Evolutionary conservation across 2,888 invertebrate species (phyloP).

Genomic region (Calliscelio sp.): DNA sequence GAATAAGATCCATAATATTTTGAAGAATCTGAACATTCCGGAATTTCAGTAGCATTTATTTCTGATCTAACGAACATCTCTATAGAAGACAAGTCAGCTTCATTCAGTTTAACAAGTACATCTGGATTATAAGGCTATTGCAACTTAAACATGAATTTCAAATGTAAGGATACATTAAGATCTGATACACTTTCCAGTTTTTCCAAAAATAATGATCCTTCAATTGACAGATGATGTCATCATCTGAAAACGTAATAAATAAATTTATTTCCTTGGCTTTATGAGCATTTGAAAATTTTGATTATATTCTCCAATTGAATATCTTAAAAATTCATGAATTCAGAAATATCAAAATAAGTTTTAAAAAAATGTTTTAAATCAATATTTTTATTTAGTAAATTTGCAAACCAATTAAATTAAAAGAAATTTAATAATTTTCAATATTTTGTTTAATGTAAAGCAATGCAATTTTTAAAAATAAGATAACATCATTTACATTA

Average conservation of each 20-base stretch:
- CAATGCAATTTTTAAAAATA: no score
- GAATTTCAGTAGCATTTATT: slow-evolving; percentile 1
- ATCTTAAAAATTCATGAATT: no score
- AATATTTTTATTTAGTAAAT: no score
- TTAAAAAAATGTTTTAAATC: no score
- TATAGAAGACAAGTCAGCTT: neutral
- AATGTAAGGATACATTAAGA: neutral
- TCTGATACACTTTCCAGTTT: neutral
- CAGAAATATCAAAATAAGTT: no score
- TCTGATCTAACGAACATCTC: neutral
- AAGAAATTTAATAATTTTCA: no score
- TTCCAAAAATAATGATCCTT: slow-evolving; percentile 7
- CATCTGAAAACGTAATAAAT: neutral
- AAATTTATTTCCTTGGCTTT: no score
- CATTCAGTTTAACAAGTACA: neutral
- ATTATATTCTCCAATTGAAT: no score
- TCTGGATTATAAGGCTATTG: slow-evolving; percentile 1
- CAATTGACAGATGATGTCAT: neutral
- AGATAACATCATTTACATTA: no score
- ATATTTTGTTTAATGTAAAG: no score
- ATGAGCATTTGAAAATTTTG: no score
- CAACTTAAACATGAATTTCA: slow-evolving; percentile 9
- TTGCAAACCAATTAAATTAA: no score
- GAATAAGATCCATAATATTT: slow-evolving; percentile 4
- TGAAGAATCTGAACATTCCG: neutral